These are phyloP conservation scores for Lichenostomus cassidix DNA, from an alignment of 2,113 vertebrate species.

Conservation along the genomic window DNA sequence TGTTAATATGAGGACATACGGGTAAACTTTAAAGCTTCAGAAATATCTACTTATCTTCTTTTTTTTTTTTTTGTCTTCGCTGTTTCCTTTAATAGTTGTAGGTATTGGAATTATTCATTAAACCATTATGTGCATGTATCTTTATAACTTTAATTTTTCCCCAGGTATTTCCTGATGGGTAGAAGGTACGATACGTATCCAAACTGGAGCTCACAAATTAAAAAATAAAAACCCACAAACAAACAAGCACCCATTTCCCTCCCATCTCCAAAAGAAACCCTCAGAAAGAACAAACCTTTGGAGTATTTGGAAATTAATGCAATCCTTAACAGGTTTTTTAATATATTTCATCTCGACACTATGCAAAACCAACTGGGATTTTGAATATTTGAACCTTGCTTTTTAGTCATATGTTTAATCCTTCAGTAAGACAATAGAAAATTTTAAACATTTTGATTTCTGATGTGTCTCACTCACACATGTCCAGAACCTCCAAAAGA, in stretches of 20 bases:
- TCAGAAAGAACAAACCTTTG: background rate
- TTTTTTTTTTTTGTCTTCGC: no score
- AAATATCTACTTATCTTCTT: background rate
- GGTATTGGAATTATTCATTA: background rate
- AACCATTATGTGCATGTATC: background rate
- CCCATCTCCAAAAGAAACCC: background rate
- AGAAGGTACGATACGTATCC: background rate
- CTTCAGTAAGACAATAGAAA: background rate
- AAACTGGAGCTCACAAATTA: background rate
- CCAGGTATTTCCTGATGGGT: background rate
- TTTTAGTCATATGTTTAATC: background rate
- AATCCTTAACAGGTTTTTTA: background rate
- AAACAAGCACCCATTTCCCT: accelerated
- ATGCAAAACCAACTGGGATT: background rate
- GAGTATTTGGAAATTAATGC: background rate
- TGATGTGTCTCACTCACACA: background rate
- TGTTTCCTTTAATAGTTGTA: background rate
- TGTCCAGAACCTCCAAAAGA: background rate
- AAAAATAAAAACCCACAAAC: background rate
- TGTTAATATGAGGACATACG: background rate
- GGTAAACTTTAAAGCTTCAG: background rate
- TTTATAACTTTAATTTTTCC: background rate
- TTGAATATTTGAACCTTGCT: background rate
- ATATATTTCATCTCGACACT: background rate
- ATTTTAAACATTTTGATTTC: background rate